phyloP scores from a whole-genome alignment of 2,888 invertebrate genomes.

The Epiblema foenella region DNA sequence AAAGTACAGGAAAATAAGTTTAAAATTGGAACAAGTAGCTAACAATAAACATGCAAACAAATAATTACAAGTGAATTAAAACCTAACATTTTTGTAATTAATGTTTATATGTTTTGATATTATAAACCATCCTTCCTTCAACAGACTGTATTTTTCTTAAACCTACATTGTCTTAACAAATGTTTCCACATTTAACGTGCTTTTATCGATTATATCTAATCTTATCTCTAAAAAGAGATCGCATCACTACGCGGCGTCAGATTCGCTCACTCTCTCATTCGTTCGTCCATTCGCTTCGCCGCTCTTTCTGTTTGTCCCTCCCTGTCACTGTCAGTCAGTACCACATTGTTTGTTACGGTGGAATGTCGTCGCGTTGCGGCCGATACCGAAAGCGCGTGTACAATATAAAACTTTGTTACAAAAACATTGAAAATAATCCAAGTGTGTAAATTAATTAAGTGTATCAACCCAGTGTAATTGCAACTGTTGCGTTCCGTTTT shows the following conservation, averaged over 20 bases:
- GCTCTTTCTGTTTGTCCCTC: constrained; percentile 29
- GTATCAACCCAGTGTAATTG: constrained; percentile 23
- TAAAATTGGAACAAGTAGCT: no score
- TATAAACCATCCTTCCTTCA: no score
- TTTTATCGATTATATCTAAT: constrained; percentile 16
- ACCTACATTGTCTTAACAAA: neutral
- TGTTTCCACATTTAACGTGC: neutral
- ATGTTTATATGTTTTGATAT: no score
- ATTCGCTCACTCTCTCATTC: constrained; percentile 59
- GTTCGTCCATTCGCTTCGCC: constrained; percentile 46
- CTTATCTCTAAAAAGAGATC: neutral
- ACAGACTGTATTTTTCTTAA: no score
- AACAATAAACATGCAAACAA: no score
- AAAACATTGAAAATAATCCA: constrained; percentile 30
- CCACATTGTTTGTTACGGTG: constrained; percentile 51
- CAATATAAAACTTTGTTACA: constrained; percentile 19
- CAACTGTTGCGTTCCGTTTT: constrained; percentile 12
- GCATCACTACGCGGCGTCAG: constrained; percentile 38
- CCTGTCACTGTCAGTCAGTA: constrained; percentile 58
- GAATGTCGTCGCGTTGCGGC: constrained; percentile 17
- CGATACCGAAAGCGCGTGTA: constrained; percentile 59
- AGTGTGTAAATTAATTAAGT: constrained; percentile 29
- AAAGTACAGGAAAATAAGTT: no score
- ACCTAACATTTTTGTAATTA: no score
- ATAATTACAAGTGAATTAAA: no score